Evolutionary conservation across 2,888 invertebrate species (phyloP).

Genomic region (Periphyllus acericola): DNA sequence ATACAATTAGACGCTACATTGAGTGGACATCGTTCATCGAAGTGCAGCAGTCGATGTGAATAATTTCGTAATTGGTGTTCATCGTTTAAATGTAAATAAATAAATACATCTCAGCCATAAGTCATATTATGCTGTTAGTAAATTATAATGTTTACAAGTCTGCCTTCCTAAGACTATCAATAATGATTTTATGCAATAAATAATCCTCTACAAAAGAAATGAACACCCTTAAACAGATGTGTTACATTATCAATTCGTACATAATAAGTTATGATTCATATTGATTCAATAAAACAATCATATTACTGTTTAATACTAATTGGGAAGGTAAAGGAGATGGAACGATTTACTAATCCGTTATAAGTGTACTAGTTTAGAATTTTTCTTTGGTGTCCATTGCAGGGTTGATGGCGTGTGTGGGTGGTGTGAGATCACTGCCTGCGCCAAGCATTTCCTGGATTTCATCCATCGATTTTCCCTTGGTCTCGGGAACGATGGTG

Average conservation of each 20-base stretch:
- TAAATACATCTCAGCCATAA: constrained; percentile 21
- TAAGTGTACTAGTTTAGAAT: constrained; percentile 25
- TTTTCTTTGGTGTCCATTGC: constrained; percentile 49
- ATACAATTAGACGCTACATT: background rate
- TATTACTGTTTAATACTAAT: background rate
- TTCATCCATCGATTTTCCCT: constrained; percentile 64
- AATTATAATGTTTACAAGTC: constrained; percentile 15
- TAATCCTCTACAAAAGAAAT: background rate
- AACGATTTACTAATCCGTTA: background rate
- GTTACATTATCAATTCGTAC: background rate
- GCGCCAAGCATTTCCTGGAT: constrained; percentile 63
- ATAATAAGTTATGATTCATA: constrained; percentile 1
- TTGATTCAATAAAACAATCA: constrained; percentile 23
- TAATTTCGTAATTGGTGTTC: constrained; percentile 3
- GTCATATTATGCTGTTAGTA: constrained; percentile 17
- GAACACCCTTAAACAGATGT: constrained; percentile 30
- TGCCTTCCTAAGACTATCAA: background rate
- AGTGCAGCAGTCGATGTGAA: background rate
- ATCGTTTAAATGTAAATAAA: background rate
- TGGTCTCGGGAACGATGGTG: constrained; percentile 64
- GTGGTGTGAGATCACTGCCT: constrained; percentile 39
- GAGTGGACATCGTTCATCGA: background rate
- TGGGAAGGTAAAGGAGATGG: constrained; percentile 1
- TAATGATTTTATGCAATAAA: constrained; percentile 10
- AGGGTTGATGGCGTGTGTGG: constrained; percentile 17